A percentile compares a stretch with the other conserved stretches of the same genome.
phyloP scores from a whole-genome alignment of 2,113 vertebrate species.

The Labeo rohita region DNA sequence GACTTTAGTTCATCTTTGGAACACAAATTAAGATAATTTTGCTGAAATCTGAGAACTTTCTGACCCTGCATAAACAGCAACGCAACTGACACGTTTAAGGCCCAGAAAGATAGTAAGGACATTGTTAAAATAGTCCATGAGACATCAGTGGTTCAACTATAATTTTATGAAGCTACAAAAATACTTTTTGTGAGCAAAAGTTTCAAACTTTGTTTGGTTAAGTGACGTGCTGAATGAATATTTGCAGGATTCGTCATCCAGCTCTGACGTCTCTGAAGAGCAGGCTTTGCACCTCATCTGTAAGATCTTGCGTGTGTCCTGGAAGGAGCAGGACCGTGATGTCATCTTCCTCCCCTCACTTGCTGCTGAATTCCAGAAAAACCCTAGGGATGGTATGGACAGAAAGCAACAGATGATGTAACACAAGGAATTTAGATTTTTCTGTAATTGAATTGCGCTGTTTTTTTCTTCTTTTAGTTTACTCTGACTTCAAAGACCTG shows the following conservation, averaged over 20 bases:
- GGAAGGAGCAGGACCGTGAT: slow-evolving; percentile 96
- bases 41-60: too few species aligned
- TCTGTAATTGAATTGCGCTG: not conserved
- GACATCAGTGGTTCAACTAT: too few species aligned
- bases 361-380: slow-evolving; percentile 92
- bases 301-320: slow-evolving; percentile 98
- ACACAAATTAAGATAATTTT: too few species aligned
- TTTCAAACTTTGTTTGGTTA: too few species aligned
- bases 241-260: slow-evolving; percentile 84
- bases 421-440: not conserved
- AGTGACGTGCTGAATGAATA: not conserved
- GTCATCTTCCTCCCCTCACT: slow-evolving; percentile 94
- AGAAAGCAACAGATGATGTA: too few species aligned
- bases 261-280: slow-evolving; percentile 92
- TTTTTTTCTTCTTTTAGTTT: slow-evolving; percentile 76
- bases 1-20: too few species aligned
- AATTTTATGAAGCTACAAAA: too few species aligned
- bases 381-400: slow-evolving; percentile 87
- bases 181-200: not conserved
- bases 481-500: slow-evolving; percentile 96
- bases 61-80: too few species aligned
- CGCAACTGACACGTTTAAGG: too few species aligned
- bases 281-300: slow-evolving; percentile 97
- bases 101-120: too few species aligned
- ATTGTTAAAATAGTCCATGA: too few species aligned